Base-by-base conservation (phyloP, 1,140 invertebrate species). In the Caenorhabditis inopinata region DNA sequence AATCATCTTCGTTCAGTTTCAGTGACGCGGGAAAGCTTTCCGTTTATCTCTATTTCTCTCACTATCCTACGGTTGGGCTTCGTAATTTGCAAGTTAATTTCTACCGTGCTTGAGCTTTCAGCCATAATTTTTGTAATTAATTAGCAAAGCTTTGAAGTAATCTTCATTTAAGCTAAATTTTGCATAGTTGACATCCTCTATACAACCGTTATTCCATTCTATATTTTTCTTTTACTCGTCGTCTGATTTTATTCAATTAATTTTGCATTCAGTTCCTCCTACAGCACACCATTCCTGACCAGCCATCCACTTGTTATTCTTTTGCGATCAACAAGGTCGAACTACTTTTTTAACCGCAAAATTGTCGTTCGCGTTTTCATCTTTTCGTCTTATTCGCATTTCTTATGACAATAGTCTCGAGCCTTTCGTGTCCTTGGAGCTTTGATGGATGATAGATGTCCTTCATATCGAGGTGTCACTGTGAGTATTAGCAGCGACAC, bases 281-380 rank as follows among this genome's bases (percentile, higher is more conserved):
- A 32, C 51, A 58, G 25, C 29, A 18, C 58, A 35, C 58, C 58
- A n/a, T 38, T 7, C 32, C 58, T 38, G 6, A 21, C 32, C 27
- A 9, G 18, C 58, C 27, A 68, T 25, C 58, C 58, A 68, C 58
- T 68, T 68, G 58, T 68, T 68, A 68, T 68, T 68, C 58, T 68
- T 68, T 38, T 12, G 16, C 58, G 58, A 38, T 42, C 32, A 35
- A 38, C 58, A 68, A 68, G 58, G 58, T 68, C 58, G 32, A 68
- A 68, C 38, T 68, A 38, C 27, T 58, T 29, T 58, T 51, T 51
- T 51, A 11, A 0, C 0, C 14, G 18, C 51, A 58, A 58, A 58
- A 32, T 32, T 16, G 12, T 58, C n/a, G 27, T 58, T 58, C 51
- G 51, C 16, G 11, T 48, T n/a, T 14, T 14, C 38, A 42, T 42